phyloP scores from a whole-genome alignment of 2,888 invertebrate species.

The Melipona bicolor region DNA sequence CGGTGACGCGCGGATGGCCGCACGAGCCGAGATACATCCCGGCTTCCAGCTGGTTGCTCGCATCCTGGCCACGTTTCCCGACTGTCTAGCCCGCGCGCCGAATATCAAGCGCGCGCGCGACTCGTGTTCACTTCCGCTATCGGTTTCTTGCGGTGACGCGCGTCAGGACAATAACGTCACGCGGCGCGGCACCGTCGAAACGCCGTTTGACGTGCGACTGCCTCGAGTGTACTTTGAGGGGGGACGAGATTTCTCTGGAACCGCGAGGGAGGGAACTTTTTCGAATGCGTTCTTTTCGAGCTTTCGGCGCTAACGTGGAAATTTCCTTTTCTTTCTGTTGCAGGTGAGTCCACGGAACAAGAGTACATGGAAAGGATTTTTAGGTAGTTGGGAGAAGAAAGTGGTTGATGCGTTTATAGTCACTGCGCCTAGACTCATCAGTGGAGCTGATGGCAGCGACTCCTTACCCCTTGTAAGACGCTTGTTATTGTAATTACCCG shows the following conservation, averaged over 20 bases:
- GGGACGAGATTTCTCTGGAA: neutral
- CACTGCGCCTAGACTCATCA: too few species aligned
- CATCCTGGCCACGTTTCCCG: slow-evolving; percentile 44
- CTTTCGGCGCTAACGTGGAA: neutral
- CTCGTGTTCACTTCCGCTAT: slow-evolving; percentile 29
- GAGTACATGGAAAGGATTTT: too few species aligned
- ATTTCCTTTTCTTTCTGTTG: slow-evolving; percentile 13
- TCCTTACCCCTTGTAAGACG: too few species aligned
- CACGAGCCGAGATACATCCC: slow-evolving; percentile 16
- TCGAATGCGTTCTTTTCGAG: neutral
- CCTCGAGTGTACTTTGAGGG: slow-evolving; percentile 13
- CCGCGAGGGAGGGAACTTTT: neutral
- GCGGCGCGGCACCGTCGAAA: slow-evolving; percentile 32
- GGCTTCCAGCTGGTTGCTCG: slow-evolving; percentile 15
- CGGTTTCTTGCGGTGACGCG: slow-evolving; percentile 53
- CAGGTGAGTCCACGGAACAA: slow-evolving; percentile 29
- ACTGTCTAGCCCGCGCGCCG: slow-evolving; percentile 28
- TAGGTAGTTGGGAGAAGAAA: too few species aligned
- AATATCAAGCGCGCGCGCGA: slow-evolving; percentile 42
- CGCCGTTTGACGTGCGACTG: slow-evolving; percentile 30
- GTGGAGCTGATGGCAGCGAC: too few species aligned
- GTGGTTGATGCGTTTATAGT: too few species aligned
- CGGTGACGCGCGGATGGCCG: slow-evolving; percentile 46
- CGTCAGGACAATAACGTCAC: slow-evolving; percentile 55
- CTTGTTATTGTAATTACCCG: too few species aligned